Evolutionary conservation across 1,140 invertebrate genomes (phyloP), one percentile per base, ranked within the genome.

Genomic region (Nasonia longicornis): DNA sequence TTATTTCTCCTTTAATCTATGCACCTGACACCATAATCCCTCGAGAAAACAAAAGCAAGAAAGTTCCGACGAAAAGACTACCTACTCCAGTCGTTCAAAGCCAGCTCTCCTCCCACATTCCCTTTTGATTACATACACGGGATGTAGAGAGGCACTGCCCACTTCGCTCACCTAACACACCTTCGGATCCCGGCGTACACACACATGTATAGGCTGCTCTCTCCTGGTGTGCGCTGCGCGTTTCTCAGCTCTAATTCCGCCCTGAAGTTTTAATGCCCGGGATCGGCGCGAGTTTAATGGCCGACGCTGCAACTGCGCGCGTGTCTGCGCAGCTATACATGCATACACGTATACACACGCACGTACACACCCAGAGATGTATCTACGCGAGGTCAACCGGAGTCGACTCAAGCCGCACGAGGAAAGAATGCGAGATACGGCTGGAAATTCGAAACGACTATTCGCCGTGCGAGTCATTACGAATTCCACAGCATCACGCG

Each of bases 211-310:
- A n/a, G 16, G 16, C 20, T 20, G 3, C 2, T 4, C 22, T 67
- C 0, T 12, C 3, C 22, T 67, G 2, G 42, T 38, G 73, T 58
- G 77, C 79, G 58, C 52, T 35, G 29, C 67, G 79, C 77, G 58
- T 63, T 26, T 29, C 14, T n/a, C 42, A 72, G 63, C 79, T 80
- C 69, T 83, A 77, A 84, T 81, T 84, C 80, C 77, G 35, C 11
- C 75, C 79, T 79, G 83, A 85, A 84, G 81, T 85, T 86, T 86
- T 85, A 85, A 85, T 86, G 75, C 78, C 81, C 70, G 81, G 84
- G 84, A 84, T 84, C 84, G 73, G 82, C 83, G 64, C 31, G 74
- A 84, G 77, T 85, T 86, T 86, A 82, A 85, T 85, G 79, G 84
- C 74, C 73, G 84, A 71, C 38, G 75, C 79, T 42, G 29, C 26